These are phyloP conservation scores for Eupithecia subfuscata DNA, from an alignment of 2,888 invertebrate species.

Conservation along the genomic window DNA sequence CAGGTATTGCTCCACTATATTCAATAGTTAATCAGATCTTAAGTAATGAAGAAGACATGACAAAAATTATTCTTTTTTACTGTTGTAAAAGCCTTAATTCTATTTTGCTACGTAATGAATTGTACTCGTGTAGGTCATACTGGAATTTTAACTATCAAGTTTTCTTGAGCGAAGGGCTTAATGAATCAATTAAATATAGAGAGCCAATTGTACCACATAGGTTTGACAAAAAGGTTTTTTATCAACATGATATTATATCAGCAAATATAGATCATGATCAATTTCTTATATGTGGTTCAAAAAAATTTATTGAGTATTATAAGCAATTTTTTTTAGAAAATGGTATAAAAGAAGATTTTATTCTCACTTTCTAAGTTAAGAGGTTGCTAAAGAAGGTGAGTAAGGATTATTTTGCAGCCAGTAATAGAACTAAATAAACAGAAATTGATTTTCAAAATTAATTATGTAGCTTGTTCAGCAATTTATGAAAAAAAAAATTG, in stretches of 20 bases:
- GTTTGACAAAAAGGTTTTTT: constrained; percentile 52
- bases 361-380: constrained; percentile 64
- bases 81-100: constrained; percentile 84
- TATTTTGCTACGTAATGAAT: constrained; percentile 85
- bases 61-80: constrained; percentile 85
- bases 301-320: constrained; percentile 81
- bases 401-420: not conserved
- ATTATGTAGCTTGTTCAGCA: not conserved
- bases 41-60: constrained; percentile 87
- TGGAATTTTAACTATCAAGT: constrained; percentile 91
- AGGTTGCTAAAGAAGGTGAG: not conserved
- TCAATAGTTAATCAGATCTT: constrained; percentile 86
- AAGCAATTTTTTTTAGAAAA: constrained; percentile 56
- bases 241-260: not conserved
- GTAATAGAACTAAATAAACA: not conserved
- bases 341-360: constrained; percentile 56
- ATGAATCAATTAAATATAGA: constrained; percentile 70
- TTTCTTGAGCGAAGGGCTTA: constrained; percentile 73
- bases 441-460: not conserved
- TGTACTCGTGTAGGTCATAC: constrained; percentile 83
- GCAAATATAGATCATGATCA: constrained; percentile 55
- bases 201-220: constrained; percentile 76
- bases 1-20: constrained; percentile 89
- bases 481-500: not conserved
- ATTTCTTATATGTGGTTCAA: constrained; percentile 84